Conservation (phyloP, 2,113 vertebrate genomes). For the Pygoscelis adeliae region DNA sequence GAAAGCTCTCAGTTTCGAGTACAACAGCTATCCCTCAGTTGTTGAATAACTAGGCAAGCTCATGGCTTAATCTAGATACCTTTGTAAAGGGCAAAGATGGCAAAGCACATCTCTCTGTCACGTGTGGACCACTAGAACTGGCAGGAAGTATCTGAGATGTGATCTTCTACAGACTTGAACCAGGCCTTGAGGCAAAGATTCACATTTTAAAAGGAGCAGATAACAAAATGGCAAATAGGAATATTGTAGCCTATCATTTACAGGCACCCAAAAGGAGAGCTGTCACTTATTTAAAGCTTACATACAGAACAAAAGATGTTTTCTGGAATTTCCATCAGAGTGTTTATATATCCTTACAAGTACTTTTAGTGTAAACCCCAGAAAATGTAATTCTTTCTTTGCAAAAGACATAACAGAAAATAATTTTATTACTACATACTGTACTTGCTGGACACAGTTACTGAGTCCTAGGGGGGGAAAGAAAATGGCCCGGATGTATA, state of each 20-base stretch:
- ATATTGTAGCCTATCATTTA: neutral
- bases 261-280: neutral
- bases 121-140: accelerated
- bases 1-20: neutral
- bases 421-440: neutral
- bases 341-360: neutral
- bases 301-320: neutral
- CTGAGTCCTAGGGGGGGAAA: neutral
- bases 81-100: neutral
- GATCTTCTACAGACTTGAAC: neutral
- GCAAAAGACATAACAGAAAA: neutral
- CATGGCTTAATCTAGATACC: neutral
- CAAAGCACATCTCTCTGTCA: neutral
- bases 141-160: neutral
- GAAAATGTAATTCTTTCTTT: neutral
- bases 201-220: neutral
- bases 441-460: neutral
- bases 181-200: neutral
- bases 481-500: neutral
- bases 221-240: neutral
- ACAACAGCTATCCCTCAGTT: neutral
- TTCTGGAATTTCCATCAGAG: neutral
- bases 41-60: neutral
- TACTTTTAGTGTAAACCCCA: neutral
- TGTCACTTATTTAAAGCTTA: neutral